Percentiles rank a stretch among this genome's conserved stretches.
phyloP scores from a whole-genome alignment of 2,113 vertebrate species.

The Salvelinus alpinus region DNA sequence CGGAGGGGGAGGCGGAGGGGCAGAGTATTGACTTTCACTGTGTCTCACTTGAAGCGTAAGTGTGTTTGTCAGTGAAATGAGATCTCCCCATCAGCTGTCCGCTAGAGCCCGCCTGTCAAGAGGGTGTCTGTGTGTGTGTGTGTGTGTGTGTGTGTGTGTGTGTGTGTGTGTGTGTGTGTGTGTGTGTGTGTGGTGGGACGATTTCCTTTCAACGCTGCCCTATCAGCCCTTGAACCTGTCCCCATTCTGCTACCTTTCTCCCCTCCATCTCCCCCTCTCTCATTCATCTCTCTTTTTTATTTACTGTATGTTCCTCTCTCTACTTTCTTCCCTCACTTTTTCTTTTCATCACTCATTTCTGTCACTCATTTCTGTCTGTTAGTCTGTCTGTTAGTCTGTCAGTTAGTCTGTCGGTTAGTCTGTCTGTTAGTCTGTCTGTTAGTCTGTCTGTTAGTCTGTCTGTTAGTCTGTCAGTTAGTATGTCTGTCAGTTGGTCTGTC shows the following conservation, averaged over 20 bases:
- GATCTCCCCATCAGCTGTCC: constrained; percentile 86
- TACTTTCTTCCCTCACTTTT: constrained; percentile 24
- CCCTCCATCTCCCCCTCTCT: constrained; percentile 32
- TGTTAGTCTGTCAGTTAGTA: background rate
- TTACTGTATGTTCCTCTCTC: background rate
- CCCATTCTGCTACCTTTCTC: constrained; percentile 48
- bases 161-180: constrained; percentile 15
- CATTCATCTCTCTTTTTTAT: background rate
- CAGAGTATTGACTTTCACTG: constrained; percentile 88
- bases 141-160: constrained; percentile 19
- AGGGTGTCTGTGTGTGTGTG: constrained; percentile 29
- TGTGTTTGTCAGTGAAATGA: constrained; percentile 90
- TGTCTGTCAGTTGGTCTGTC: no score
- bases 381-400: no score
- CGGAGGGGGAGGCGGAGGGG: constrained; percentile 44
- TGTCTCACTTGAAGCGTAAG: constrained; percentile 83
- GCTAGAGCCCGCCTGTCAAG: constrained; percentile 73
- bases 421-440: no score
- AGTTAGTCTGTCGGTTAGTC: no score
- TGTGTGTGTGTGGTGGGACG: background rate
- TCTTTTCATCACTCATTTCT: constrained; percentile 45
- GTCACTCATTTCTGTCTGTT: background rate
- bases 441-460: no score
- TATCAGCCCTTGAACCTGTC: constrained; percentile 42
- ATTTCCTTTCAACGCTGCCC: background rate